A percentile compares a stretch with the other conserved stretches of the same genome.
These are phyloP conservation scores for Nothobranchius kuhntae DNA, from an alignment of 2,113 vertebrate species.

Conservation along the genomic window DNA sequence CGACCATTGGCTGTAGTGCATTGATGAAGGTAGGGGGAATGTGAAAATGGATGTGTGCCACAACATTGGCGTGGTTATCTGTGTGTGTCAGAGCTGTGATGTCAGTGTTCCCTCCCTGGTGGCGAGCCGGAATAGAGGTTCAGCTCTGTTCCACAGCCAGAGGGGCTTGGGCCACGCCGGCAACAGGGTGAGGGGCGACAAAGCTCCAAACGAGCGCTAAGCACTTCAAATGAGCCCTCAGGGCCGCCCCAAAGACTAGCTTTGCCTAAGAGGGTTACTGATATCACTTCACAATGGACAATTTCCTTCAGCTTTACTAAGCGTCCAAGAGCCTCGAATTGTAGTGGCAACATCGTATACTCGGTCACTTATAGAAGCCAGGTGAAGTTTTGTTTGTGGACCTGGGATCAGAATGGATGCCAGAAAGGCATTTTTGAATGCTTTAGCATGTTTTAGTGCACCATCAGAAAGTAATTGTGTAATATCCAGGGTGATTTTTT, in stretches of 20 bases:
- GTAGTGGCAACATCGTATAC: slow-evolving; percentile 32
- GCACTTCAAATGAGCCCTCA: slow-evolving; percentile 77
- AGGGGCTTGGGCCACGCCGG: slow-evolving; percentile 67
- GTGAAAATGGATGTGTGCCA: slow-evolving; percentile 60
- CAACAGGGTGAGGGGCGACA: slow-evolving; percentile 74
- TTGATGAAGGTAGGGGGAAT: slow-evolving; percentile 15
- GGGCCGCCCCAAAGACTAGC: slow-evolving; percentile 71
- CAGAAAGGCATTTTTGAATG: slow-evolving; percentile 11
- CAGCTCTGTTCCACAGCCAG: slow-evolving; percentile 57
- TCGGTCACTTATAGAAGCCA: slow-evolving; percentile 7
- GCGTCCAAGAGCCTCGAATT: slow-evolving; percentile 44
- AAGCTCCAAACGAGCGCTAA: slow-evolving; percentile 77
- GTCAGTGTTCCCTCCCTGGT: slow-evolving; percentile 63
- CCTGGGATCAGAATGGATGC: slow-evolving; percentile 5
- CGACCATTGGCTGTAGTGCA: slow-evolving; percentile 61
- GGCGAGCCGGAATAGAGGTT: slow-evolving; percentile 58
- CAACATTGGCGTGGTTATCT: slow-evolving; percentile 38
- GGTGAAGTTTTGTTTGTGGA: not conserved
- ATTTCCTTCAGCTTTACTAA: slow-evolving; percentile 63
- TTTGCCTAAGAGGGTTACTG: slow-evolving; percentile 78
- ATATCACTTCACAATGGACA: slow-evolving; percentile 73
- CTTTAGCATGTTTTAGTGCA: slow-evolving; percentile 5
- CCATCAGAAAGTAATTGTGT: slow-evolving; percentile 7
- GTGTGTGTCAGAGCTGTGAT: slow-evolving; percentile 54
- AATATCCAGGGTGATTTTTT: slow-evolving; percentile 37